Evolutionary conservation across 1,140 invertebrate genomes (phyloP), one percentile per base, ranked within the genome.

Genomic region (Eumeta japonica): DNA sequence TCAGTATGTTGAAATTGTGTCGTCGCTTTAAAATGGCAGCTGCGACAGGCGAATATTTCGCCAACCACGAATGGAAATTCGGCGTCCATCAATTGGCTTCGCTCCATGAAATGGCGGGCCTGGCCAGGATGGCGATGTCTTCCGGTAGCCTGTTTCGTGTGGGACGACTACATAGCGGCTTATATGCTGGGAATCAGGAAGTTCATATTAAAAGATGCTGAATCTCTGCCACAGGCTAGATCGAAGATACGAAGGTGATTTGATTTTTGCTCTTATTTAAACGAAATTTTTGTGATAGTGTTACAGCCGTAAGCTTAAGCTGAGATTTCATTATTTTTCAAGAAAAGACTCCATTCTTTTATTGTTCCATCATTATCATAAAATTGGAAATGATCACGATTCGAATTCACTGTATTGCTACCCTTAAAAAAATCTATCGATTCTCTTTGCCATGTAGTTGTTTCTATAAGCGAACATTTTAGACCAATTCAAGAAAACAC

Each of bases 41-140:
- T 0, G 76, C 83, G 12, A 86, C 84, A 0, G 84, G 93, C 0
- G 85, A 91, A 59, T 97, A 88, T 61, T 97, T 97, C 55, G 88
- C 91, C 0, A 82, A 86, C 3, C 82, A 89, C 51, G 86, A 95
- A 52, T 97, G 92, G 91, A 77, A 84, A 27, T 97, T 97, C 55
- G 76, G 81, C 10, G 83, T 82, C 14, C 74, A 82, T 1, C 93
- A 94, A 52, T 79, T 93, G 48, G 76, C 77, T 10, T 76, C 82
- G 29, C 70, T 97, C 1, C 72, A 80, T 24, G 62, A 76, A 12
- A 76, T 80, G 27, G 75, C 91, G n/a, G 73, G 75, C 7, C 30
- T 40, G 0, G 62, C 78, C 0, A n/a, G n/a, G n/a, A n/a, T n/a
- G n/a, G 65, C 77, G 14, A 88, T 92, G 50, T 73, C 72, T 3